Base-by-base conservation (phyloP, 2,113 vertebrate species). In the Laticauda colubrina region DNA sequence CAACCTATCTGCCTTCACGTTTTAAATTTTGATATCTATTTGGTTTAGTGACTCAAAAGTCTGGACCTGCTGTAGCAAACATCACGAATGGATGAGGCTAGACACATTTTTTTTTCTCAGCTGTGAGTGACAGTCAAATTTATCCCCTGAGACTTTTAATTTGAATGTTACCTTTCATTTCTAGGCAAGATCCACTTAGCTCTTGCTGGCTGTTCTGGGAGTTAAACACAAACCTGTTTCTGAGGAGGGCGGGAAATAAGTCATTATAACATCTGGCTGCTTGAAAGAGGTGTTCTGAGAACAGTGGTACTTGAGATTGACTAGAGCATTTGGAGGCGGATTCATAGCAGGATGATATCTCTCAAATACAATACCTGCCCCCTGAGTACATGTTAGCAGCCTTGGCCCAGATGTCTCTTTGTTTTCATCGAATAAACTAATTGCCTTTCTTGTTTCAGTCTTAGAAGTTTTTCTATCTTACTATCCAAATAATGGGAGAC, bases 371-470 rank as follows among this genome's bases (percentile, higher is more conserved):
- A 94, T 95, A 94, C 96, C 96, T 97, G 96, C 34, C 96, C 97
- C 97, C 93, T 94, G 96, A 96, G 97, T 96, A 96, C 96, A 96
- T 95, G 94, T 96, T 95, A 95, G 97, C 95, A 94, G 94, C 90
- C 95, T 97, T 96, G 93, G 96, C 96, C 97, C 97, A 97, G 97
- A 97, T 97, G 97, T 97, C 97, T 97, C 97, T 98, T 97, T 97
- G 97, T 97, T 97, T 97, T 96, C 14, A 3, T 96, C 96, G 64
- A 96, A 96, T 93, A 96, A 97, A 96, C 96, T 96, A 97, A 97
- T 97, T 97, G 97, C 96, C 95, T 97, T 96, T 97, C 97, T 97
- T 96, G 94, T 97, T 96, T 96, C 96, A 95, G 94, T 93, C 96
- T 95, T 94, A 94, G 93, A 97, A 97, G 95, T 97, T 97, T 97